These are phyloP conservation scores for Tolmerus cingulatus DNA, from an alignment of 2,888 invertebrate genomes.

Conservation along the genomic window DNA sequence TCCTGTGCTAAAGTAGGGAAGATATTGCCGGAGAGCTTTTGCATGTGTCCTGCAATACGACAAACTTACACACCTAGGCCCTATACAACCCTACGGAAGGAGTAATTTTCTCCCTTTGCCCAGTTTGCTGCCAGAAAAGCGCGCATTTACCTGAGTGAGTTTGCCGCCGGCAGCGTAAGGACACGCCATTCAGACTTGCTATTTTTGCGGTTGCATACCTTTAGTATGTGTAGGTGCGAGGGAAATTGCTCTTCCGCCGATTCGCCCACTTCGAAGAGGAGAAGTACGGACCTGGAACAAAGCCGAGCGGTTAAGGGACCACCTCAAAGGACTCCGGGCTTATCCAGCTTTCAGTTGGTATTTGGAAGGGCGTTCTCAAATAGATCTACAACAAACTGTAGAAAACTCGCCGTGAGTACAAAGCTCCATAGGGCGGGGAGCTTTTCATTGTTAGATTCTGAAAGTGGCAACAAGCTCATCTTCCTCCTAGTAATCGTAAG, in stretches of 20 bases:
- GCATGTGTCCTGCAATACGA: conserved; percentile 22
- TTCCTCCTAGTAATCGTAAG: conserved; percentile 16
- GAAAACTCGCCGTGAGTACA: background rate
- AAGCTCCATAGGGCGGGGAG: background rate
- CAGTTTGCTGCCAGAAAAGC: conserved; percentile 6
- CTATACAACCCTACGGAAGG: background rate
- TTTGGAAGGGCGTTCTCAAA: background rate
- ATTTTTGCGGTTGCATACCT: background rate
- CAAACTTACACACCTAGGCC: background rate
- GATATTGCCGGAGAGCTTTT: conserved; percentile 2
- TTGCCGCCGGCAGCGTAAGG: background rate
- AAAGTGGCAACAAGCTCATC: conserved; percentile 11
- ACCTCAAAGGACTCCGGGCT: background rate
- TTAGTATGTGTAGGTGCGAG: background rate
- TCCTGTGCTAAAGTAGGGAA: background rate
- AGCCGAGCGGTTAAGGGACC: background rate
- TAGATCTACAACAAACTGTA: background rate
- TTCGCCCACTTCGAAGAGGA: background rate
- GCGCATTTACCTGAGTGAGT: conserved; percentile 12
- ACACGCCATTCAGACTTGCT: conserved; percentile 20
- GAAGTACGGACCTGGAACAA: background rate
- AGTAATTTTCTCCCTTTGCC: background rate
- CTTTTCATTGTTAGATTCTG: conserved; percentile 31
- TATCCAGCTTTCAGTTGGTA: background rate
- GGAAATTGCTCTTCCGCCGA: background rate